phyloP scores from a whole-genome alignment of 2,113 vertebrate species.

The Chloroceryle aenea region DNA sequence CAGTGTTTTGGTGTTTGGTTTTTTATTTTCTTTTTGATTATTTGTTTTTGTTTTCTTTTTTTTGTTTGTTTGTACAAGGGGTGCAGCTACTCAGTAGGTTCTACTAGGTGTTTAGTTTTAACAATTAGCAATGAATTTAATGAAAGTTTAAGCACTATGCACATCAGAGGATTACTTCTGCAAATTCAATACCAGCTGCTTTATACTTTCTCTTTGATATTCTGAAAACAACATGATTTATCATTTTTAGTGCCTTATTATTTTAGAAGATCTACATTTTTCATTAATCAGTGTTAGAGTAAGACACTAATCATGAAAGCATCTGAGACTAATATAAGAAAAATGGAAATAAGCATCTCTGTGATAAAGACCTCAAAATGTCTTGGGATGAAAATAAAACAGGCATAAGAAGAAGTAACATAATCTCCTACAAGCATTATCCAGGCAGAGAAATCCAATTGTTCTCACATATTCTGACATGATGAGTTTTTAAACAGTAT shows the following conservation, averaged over 20 bases:
- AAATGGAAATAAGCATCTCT: slow-evolving; percentile 17
- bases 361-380: background rate
- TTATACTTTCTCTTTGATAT: background rate
- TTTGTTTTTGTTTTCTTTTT: background rate
- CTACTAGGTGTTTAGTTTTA: background rate
- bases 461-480: background rate
- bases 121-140: background rate
- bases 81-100: background rate
- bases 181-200: background rate
- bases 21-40: too few relatives aligned
- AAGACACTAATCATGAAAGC: slow-evolving; percentile 19
- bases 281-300: slow-evolving; percentile 10
- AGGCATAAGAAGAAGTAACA: slow-evolving; percentile 18
- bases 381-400: background rate
- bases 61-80: background rate
- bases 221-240: slow-evolving; percentile 40
- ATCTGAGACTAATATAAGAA: slow-evolving; percentile 2
- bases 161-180: background rate
- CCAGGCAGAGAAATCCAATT: background rate
- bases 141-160: background rate
- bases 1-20: too few relatives aligned
- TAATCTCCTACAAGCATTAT: background rate
- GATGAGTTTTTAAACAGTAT: background rate
- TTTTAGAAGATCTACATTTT: slow-evolving; percentile 4
- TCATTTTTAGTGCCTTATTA: slow-evolving; percentile 27